These are phyloP conservation scores for Cantharis nigra DNA, from an alignment of 2,888 invertebrate species.

Conservation along the genomic window DNA sequence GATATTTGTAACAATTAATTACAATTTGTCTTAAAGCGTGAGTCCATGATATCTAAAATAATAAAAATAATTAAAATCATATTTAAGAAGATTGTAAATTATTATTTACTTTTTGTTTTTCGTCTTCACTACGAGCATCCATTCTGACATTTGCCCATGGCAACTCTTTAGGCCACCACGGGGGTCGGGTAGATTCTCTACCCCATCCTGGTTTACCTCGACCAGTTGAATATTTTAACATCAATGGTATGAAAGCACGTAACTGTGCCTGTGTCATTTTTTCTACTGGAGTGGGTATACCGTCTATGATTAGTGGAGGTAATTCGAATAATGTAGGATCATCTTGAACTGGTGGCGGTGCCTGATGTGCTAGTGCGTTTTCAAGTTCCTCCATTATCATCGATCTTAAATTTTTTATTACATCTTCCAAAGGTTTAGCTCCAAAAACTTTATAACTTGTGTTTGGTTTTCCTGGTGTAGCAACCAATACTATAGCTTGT, in stretches of 20 bases:
- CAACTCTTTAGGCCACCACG: constrained; percentile 98
- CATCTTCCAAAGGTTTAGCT: constrained; percentile 95
- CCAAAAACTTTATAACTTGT: constrained; percentile 96
- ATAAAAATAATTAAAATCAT: constrained; percentile 5
- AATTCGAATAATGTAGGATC: constrained; percentile 94
- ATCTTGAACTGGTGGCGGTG: constrained; percentile 83
- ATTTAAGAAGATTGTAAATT: background rate
- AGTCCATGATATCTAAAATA: constrained; percentile 91
- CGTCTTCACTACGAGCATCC: constrained; percentile 95
- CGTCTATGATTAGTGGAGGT: constrained; percentile 95
- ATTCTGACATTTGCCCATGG: constrained; percentile 98
- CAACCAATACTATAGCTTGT: constrained; percentile 94
- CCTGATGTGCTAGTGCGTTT: constrained; percentile 89
- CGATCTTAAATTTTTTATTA: constrained; percentile 86
- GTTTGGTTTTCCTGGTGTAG: constrained; percentile 94
- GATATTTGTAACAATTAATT: constrained; percentile 97
- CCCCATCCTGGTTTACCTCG: constrained; percentile 98
- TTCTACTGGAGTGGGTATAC: constrained; percentile 96
- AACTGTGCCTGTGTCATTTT: constrained; percentile 99
- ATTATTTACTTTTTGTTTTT: constrained; percentile 86
- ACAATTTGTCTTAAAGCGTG: constrained; percentile 95
- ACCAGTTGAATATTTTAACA: constrained; percentile 97
- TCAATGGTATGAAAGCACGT: constrained; percentile 94
- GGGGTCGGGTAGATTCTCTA: constrained; percentile 90
- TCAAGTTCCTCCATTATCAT: constrained; percentile 96